Evolutionary conservation across 2,888 invertebrate genomes (phyloP).

Genomic region (Athalia rosae): DNA sequence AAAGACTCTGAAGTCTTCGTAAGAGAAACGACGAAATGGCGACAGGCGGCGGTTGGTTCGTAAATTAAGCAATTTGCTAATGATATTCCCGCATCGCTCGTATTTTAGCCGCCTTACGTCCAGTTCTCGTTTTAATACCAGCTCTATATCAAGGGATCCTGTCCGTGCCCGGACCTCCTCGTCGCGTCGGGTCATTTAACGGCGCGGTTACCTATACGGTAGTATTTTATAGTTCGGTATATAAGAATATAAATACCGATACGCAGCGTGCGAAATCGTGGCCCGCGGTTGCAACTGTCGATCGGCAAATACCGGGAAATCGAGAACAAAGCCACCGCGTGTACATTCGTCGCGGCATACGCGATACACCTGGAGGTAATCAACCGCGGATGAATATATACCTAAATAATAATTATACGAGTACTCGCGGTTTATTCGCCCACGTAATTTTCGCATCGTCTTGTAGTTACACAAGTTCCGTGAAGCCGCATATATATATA

Average conservation of each 20-base stretch:
- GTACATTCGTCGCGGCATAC: no score
- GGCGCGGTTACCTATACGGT: conserved; percentile 59
- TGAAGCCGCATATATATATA: no score
- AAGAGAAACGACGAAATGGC: conserved; percentile 20
- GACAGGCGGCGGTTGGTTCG: conserved; percentile 57
- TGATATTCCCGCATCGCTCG: conserved; percentile 72
- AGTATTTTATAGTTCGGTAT: conserved; percentile 64
- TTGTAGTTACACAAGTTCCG: no score
- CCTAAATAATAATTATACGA: no score
- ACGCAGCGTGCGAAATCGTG: conserved; percentile 42
- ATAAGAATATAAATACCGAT: conserved; percentile 55
- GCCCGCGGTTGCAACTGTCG: conserved; percentile 7
- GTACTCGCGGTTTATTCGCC: no score
- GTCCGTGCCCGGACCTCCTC: conserved; percentile 58
- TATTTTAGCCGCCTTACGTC: conserved; percentile 67
- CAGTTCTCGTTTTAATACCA: conserved; percentile 66
- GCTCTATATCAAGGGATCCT: conserved; percentile 65
- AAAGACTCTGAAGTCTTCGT: neutral
- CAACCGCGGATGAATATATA: no score
- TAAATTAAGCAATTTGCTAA: conserved; percentile 73
- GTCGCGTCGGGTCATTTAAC: conserved; percentile 59
- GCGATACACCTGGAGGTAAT: no score
- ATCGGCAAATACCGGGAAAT: neutral
- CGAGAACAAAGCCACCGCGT: no score
- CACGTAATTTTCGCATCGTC: no score